Conservation (phyloP, 2,888 invertebrate species). For the Molorchus minor region DNA sequence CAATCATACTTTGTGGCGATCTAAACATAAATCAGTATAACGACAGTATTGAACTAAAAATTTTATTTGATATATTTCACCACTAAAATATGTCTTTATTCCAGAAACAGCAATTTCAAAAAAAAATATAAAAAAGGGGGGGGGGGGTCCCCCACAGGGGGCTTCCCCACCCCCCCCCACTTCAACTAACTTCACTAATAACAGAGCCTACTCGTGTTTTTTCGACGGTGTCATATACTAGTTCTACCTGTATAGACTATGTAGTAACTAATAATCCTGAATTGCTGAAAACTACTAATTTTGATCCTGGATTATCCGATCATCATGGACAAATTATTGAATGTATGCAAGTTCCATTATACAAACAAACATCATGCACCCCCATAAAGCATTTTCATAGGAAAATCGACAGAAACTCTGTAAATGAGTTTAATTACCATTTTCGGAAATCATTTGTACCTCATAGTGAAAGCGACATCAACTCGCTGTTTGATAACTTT, state of each 20-base stretch:
- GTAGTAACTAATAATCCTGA: neutral
- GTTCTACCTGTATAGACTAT: neutral
- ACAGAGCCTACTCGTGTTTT: neutral
- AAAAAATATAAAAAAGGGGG: too few species aligned
- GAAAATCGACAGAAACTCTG: too few species aligned
- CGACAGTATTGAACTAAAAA: neutral
- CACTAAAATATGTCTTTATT: neutral
- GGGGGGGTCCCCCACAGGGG: too few species aligned
- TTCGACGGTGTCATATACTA: neutral
- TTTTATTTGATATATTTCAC: neutral
- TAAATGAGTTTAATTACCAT: too few species aligned
- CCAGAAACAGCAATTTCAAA: too few species aligned
- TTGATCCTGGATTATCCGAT: neutral
- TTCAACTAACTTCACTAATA: neutral
- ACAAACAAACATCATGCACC: too few species aligned
- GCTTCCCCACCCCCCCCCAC: too few species aligned
- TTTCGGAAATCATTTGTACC: too few species aligned
- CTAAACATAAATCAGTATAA: neutral
- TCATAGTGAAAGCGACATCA: too few species aligned
- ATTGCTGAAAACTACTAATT: neutral
- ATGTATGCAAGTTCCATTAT: too few species aligned
- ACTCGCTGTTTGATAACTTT: too few species aligned
- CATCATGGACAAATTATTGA: constrained; percentile 1
- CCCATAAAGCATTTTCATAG: too few species aligned
- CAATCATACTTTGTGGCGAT: neutral